phyloP scores from a whole-genome alignment of 2,797 vertebrate species.

The Gymnothorax javanicus region DNA sequence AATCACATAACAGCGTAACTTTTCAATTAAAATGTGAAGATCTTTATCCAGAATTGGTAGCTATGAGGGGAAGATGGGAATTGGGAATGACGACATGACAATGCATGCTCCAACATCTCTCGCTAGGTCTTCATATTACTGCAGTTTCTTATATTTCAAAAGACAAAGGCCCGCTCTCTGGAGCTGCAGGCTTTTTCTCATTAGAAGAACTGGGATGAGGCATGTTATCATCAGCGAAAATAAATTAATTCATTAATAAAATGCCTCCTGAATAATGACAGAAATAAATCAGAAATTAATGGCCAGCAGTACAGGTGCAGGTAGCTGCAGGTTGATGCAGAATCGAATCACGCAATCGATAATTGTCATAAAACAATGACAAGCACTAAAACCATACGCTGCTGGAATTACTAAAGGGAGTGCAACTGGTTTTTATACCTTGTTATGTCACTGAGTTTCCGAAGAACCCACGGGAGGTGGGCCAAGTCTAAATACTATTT shows the following conservation, averaged over 20 bases:
- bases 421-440: neutral
- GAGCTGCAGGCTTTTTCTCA: neutral
- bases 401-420: neutral
- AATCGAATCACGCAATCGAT: neutral
- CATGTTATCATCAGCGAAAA: neutral
- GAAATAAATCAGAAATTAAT: slow-evolving; percentile 27
- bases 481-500: too few relatives aligned
- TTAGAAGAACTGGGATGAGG: slow-evolving; percentile 22
- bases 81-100: neutral
- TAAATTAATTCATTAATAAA: neutral
- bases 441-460: neutral
- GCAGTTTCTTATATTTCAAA: too few relatives aligned
- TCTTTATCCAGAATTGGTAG: too few relatives aligned
- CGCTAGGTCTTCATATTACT: neutral
- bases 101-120: neutral
- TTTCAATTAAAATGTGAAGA: neutral
- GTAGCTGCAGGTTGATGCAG: neutral
- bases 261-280: slow-evolving; percentile 18
- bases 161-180: neutral
- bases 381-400: neutral
- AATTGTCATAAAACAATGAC: slow-evolving; percentile 6
- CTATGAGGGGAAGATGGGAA: neutral
- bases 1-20: neutral
- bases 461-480: neutral
- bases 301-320: neutral